A percentile compares a stretch with the other conserved stretches of the same genome.
phyloP scores from a whole-genome alignment of 1,140 invertebrate species.

The Plectrocnemia conspersa region DNA sequence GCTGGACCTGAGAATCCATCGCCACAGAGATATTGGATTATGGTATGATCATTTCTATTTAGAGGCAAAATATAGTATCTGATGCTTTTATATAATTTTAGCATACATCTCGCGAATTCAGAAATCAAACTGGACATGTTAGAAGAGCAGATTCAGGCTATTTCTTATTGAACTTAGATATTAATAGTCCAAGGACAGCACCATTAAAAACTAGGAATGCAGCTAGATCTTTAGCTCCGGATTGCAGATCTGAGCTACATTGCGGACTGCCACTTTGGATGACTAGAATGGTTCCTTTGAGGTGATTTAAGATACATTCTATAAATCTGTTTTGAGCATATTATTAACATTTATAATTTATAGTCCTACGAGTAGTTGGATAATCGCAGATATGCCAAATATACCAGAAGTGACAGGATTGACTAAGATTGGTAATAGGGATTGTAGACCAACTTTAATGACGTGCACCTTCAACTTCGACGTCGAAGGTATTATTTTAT shows the following conservation, averaged over 20 bases:
- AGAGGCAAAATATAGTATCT: no score
- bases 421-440: background rate
- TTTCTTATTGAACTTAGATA: constrained; percentile 30
- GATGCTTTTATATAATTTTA: constrained; percentile 6
- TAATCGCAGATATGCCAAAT: constrained; percentile 3
- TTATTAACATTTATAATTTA: constrained; percentile 3
- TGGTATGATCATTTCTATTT: constrained; percentile 20
- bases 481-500: constrained; percentile 1
- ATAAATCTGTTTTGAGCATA: background rate
- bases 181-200: constrained; percentile 29
- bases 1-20: constrained; percentile 19
- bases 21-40: constrained; percentile 33
- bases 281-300: constrained; percentile 29
- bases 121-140: constrained; percentile 12
- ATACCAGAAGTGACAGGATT: background rate
- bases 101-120: constrained; percentile 26
- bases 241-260: constrained; percentile 27
- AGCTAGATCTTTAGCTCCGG: constrained; percentile 9
- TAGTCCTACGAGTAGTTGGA: constrained; percentile 14
- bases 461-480: background rate
- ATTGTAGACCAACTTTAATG: background rate
- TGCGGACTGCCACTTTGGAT: constrained; percentile 29
- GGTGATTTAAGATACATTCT: constrained; percentile 11
- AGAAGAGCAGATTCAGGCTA: constrained; percentile 23
- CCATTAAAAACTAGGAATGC: background rate